Percentiles rank a stretch among this genome's conserved stretches.
These are phyloP conservation scores for Lamellibrachia satsuma DNA, from an alignment of 2,888 invertebrate species.

Conservation along the genomic window DNA sequence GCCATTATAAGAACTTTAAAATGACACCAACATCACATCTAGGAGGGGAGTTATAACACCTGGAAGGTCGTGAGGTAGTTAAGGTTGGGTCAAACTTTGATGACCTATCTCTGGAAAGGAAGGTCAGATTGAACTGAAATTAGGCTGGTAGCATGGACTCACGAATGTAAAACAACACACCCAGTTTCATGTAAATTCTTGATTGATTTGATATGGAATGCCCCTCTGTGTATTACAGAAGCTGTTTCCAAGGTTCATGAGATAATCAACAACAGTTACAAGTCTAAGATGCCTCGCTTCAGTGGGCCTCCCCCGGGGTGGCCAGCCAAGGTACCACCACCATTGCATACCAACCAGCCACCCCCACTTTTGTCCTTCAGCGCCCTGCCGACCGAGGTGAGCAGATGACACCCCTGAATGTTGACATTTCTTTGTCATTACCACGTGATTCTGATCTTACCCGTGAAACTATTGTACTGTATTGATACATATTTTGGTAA, in stretches of 20 bases:
- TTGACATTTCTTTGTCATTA: not conserved
- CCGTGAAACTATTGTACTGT: not conserved
- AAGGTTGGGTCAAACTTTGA: too few species aligned
- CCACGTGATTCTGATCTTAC: not conserved
- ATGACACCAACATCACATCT: too few species aligned
- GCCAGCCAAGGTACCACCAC: not conserved
- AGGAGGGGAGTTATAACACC: too few species aligned
- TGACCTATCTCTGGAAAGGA: too few species aligned
- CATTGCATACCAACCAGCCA: slow-evolving; percentile 46
- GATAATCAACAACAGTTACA: slow-evolving; percentile 63
- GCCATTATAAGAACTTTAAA: too few species aligned
- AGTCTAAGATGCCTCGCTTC: slow-evolving; percentile 31
- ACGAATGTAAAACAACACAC: too few species aligned
- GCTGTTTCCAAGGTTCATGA: slow-evolving; percentile 70
- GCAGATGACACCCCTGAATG: slow-evolving; percentile 14
- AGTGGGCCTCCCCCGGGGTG: slow-evolving; percentile 20
- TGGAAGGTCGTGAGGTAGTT: too few species aligned
- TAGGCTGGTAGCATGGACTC: too few species aligned
- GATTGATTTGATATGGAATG: too few species aligned
- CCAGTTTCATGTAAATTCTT: too few species aligned
- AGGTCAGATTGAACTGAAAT: too few species aligned
- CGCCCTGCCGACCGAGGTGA: slow-evolving; percentile 55
- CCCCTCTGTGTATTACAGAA: slow-evolving; percentile 61
- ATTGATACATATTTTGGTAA: not conserved
- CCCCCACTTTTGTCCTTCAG: slow-evolving; percentile 68